phyloP scores from a whole-genome alignment of 2,113 vertebrate genomes.

The Bujurquina vittata region DNA sequence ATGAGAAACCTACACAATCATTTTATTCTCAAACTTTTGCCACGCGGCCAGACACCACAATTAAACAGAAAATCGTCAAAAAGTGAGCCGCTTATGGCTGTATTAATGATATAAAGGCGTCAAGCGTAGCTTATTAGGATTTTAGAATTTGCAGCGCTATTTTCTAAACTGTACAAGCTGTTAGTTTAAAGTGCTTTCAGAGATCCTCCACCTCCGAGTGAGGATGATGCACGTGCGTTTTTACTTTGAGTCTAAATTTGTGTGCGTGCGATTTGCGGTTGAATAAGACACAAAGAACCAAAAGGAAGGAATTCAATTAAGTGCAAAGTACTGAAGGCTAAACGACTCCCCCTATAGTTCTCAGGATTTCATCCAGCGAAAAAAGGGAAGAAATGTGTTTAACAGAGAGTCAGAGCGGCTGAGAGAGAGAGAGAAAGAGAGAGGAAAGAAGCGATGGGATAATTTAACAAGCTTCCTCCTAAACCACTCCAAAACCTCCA shows the following conservation, averaged over 20 bases:
- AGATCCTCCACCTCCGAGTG: background rate
- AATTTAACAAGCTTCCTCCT: conserved; percentile 70
- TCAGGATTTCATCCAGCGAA: background rate
- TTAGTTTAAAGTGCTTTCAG: conserved; percentile 25
- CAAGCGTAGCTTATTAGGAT: background rate
- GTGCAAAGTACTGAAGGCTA: conserved; percentile 10
- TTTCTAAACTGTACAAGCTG: background rate
- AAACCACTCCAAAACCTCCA: conserved; percentile 69
- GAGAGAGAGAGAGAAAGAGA: background rate
- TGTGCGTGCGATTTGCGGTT: background rate
- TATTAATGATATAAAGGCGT: background rate
- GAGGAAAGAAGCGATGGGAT: conserved; percentile 46
- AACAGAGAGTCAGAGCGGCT: background rate
- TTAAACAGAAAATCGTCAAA: background rate
- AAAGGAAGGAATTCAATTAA: conserved; percentile 35
- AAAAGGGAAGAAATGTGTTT: conserved; percentile 4
- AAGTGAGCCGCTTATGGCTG: background rate
- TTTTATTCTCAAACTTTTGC: background rate
- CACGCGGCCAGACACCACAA: background rate
- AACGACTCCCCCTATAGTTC: conserved; percentile 40
- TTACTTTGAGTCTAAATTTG: background rate
- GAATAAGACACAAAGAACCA: conserved; percentile 17
- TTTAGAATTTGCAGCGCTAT: background rate
- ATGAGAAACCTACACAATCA: background rate
- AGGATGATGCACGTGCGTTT: background rate